Base-by-base conservation (phyloP, 2,113 vertebrate species). In the Lepus timidus region DNA sequence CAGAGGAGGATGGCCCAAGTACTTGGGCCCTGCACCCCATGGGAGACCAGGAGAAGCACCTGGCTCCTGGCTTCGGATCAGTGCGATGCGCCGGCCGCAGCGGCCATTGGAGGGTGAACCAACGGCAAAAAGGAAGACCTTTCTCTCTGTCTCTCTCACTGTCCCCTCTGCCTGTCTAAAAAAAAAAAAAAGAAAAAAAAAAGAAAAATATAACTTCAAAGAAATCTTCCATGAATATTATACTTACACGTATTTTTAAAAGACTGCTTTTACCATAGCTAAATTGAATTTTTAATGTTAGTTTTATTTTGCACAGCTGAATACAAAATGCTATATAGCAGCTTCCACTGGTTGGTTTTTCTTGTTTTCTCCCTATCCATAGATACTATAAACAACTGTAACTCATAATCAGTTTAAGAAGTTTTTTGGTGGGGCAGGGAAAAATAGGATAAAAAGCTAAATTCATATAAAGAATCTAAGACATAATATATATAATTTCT, bases 401-500 rank as follows among this genome's bases (percentile, higher is more conserved):
- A 93, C 79, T 93, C 22, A 75, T 75, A 79, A 82, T 89, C 17
- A 75, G 3, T 44, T 97, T 95, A 88, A 84, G 55, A 65, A 20
- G 81, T 23, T 51, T 91, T 71, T 71, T 62, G 8, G 55, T 12
- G 55, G 55, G 55, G 55, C 73, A 71, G 84, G 25, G 33, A 71
- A 85, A 93, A 96, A 96, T 0, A 64, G 7, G 4, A 97, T 55
- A 96, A 39, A 93, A 95, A 95, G 64, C 67, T 94, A 93, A 88
- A 0, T 39, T 81, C 29, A 85, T 20, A 88, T 68, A 94, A 91
- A 90, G n/a, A 95, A 81, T 23, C 80, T 71, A 85, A 52, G 6
- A 31, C 13, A 67, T 39, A 91, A 73, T n/a, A 85, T 19, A 76
- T 19, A 80, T 55, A 19, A 52, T 79, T 85, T 58, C n/a, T 70